Evolutionary conservation across 2,888 invertebrate genomes (phyloP).

Genomic region (Apotomis turbidana): DNA sequence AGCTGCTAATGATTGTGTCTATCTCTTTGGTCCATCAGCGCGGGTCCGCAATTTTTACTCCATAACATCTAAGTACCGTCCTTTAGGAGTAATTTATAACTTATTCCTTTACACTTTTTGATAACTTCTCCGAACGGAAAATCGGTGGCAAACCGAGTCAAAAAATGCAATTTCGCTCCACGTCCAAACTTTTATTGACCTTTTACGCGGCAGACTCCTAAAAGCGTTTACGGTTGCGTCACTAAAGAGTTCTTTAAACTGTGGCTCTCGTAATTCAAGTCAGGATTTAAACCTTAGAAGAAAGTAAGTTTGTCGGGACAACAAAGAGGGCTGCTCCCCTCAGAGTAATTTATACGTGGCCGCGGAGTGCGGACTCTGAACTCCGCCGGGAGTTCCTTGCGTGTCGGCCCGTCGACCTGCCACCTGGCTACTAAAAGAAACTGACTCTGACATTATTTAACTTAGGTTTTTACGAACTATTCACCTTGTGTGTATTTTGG

Average conservation of each 20-base stretch:
- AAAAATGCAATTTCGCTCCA: constrained; percentile 36
- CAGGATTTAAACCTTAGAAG: constrained; percentile 77
- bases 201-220: constrained; percentile 44
- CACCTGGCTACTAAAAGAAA: constrained; percentile 53
- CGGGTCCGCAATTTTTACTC: constrained; percentile 13
- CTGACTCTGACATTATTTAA: constrained; percentile 61
- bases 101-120: not conserved
- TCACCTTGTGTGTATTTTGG: constrained; percentile 43
- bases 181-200: constrained; percentile 54
- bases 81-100: not conserved
- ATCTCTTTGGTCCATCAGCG: constrained; percentile 30
- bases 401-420: constrained; percentile 61
- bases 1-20: constrained; percentile 37
- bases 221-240: constrained; percentile 51
- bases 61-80: constrained; percentile 7
- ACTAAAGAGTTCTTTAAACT: constrained; percentile 68
- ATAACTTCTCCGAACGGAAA: not conserved
- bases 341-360: constrained; percentile 82
- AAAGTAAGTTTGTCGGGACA: constrained; percentile 76
- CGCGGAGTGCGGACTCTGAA: constrained; percentile 60
- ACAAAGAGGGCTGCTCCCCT: constrained; percentile 74
- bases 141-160: not conserved
- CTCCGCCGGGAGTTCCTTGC: constrained; percentile 66
- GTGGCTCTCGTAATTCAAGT: constrained; percentile 74
- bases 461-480: constrained; percentile 53